These are phyloP conservation scores for Cyclura pinguis DNA, from an alignment of 2,797 vertebrate species.

Conservation along the genomic window DNA sequence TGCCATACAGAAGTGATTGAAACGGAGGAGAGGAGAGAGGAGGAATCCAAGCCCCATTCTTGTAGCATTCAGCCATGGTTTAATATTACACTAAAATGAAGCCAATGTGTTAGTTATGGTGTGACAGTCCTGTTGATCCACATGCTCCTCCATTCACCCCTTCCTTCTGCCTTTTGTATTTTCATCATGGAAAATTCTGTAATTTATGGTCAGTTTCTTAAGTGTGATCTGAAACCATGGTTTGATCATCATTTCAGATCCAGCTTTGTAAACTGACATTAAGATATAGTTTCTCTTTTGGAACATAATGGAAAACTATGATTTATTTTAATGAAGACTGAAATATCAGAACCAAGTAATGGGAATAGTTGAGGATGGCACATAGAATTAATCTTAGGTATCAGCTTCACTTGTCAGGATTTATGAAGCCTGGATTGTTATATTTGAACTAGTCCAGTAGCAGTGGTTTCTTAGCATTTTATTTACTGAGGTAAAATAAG, in stretches of 20 bases:
- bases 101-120: neutral
- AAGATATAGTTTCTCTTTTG: neutral
- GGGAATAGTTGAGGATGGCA: neutral
- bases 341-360: neutral
- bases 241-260: neutral
- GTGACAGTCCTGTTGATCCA: neutral
- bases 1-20: neutral
- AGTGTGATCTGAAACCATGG: no score
- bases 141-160: neutral
- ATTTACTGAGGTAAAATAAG: neutral
- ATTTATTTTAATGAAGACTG: neutral
- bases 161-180: neutral
- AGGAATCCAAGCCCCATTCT: neutral
- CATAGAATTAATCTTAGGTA: neutral
- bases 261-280: neutral
- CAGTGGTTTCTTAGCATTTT: neutral
- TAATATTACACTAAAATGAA: neutral
- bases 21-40: neutral
- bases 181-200: neutral
- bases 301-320: neutral
- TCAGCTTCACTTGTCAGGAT: neutral
- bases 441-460: neutral
- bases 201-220: neutral
- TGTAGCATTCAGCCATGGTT: neutral
- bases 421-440: neutral